Conservation (phyloP, 92 coral and sea anemone species). For the Epizoanthus rinbou region DNA sequence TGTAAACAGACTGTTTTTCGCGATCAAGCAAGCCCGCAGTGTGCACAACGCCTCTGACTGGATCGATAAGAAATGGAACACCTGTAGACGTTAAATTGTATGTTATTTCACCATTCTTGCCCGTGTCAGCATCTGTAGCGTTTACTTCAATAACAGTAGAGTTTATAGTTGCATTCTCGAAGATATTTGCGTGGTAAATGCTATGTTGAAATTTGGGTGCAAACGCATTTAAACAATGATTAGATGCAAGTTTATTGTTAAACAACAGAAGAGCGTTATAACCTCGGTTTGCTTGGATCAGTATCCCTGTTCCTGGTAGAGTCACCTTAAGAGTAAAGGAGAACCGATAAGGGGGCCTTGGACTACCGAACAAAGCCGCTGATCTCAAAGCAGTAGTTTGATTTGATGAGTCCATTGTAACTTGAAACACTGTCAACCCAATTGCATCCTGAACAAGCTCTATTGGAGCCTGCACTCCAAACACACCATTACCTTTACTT, state of each 20-base stretch:
- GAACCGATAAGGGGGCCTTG: constrained; percentile 49
- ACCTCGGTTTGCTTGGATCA: constrained; percentile 19
- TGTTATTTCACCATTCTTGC: constrained; percentile 51
- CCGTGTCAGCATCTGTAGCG: constrained; percentile 60
- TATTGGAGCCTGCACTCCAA: constrained; percentile 46
- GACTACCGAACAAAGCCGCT: constrained; percentile 51
- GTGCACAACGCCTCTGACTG: constrained; percentile 48
- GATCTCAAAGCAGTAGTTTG: constrained; percentile 45
- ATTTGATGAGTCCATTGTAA: constrained; percentile 48
- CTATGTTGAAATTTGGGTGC: constrained; percentile 48
- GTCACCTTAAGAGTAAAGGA: constrained; percentile 35
- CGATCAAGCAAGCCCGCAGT: constrained; percentile 42
- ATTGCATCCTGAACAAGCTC: constrained; percentile 43
- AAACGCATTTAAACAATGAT: constrained; percentile 50
- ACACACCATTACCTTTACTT: constrained; percentile 50
- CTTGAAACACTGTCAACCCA: constrained; percentile 48
- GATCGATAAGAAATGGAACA: constrained; percentile 49
- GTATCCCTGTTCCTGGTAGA: constrained; percentile 32
- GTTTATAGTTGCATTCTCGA: constrained; percentile 55
- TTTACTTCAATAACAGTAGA: constrained; percentile 46
- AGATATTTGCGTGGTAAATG: constrained; percentile 36
- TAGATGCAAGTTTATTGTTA: constrained; percentile 54
- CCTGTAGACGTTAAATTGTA: constrained; percentile 39
- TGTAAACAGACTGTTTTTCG: constrained; percentile 46
- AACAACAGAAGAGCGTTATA: constrained; percentile 51